Evolutionary conservation across 2,888 invertebrate genomes (phyloP), one percentile per base, ranked within the genome.

Genomic region (Mesoligia furuncula): DNA sequence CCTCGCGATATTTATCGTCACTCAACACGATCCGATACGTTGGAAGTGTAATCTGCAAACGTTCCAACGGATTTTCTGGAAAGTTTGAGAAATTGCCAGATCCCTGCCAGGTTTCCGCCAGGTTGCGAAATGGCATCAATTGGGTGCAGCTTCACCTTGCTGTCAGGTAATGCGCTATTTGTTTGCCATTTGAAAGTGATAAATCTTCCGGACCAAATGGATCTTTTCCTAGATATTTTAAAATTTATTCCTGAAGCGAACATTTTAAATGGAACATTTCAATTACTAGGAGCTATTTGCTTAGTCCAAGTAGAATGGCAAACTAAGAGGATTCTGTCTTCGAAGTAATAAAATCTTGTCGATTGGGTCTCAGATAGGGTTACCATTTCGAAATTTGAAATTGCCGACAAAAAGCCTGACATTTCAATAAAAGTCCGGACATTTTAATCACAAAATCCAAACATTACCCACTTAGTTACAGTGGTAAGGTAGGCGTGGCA

Each of bases 131-230:
- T 73, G 67, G 54, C 73, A 75, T 79, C 84, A 79, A 75, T 84
- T 84, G 84, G 80, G 70, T 84, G 86, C 84, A 86, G 57, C 79
- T 42, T 39, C 66, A 51, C 65, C 54, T 71, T 6, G 54, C 71
- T 75, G 86, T 66, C 79, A 79, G 79, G 84, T 86, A 86, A 84
- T 79, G 79, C 67, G 75, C 75, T 73, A 83, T 75, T 84, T 86
- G 84, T 86, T 79, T 73, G 79, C 73, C 48, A 68, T 64, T 51
- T 79, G 84, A 84, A 79, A 83, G 73, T 83, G 84, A 86, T 65
- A 84, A 86, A 84, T 86, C 70, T 79, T 71, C 20, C 42, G 11
- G 24, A 42, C 11, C 36, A 6, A 73, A 61, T 59, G 62, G 31
- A 73, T 64, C 75, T 75, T 73, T 82, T 73, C 45, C 64, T 48